Conservation (phyloP, 2,113 vertebrate species). For the Cephalopterus ornatus region DNA sequence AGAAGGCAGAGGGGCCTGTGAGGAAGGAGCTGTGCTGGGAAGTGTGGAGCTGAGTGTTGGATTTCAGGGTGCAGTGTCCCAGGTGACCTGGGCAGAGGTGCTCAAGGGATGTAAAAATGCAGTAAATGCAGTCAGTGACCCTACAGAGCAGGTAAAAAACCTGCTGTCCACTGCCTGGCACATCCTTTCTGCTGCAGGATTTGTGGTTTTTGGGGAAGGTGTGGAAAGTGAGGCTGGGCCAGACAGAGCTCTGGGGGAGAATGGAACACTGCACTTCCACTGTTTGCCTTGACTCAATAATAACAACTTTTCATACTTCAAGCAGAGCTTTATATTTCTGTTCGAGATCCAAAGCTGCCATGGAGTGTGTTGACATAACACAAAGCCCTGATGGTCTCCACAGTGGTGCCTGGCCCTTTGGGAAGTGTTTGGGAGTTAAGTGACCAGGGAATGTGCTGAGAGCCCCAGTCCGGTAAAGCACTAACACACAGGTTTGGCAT, state of each 20-base stretch:
- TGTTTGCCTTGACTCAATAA: not conserved
- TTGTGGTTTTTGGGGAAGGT: not conserved
- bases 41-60: not conserved
- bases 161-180: not conserved
- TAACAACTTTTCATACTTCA: not conserved
- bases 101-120: not conserved
- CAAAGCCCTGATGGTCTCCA: slow-evolving; percentile 38
- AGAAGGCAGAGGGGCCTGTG: not conserved
- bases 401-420: slow-evolving; percentile 5
- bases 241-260: not conserved
- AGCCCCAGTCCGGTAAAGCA: slow-evolving; percentile 49
- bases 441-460: slow-evolving; percentile 44
- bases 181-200: not conserved
- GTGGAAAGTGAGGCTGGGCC: not conserved
- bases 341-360: slow-evolving; percentile 41
- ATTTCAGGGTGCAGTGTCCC: not conserved
- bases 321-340: not conserved
- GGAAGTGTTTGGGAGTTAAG: slow-evolving; percentile 24
- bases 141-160: not conserved
- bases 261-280: not conserved
- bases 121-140: not conserved
- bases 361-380: slow-evolving; percentile 27
- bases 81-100: not conserved
- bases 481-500: slow-evolving; percentile 33
- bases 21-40: not conserved